These are phyloP conservation scores for Marmota flaviventris DNA, from an alignment of 2,113 vertebrate species.

Conservation along the genomic window DNA sequence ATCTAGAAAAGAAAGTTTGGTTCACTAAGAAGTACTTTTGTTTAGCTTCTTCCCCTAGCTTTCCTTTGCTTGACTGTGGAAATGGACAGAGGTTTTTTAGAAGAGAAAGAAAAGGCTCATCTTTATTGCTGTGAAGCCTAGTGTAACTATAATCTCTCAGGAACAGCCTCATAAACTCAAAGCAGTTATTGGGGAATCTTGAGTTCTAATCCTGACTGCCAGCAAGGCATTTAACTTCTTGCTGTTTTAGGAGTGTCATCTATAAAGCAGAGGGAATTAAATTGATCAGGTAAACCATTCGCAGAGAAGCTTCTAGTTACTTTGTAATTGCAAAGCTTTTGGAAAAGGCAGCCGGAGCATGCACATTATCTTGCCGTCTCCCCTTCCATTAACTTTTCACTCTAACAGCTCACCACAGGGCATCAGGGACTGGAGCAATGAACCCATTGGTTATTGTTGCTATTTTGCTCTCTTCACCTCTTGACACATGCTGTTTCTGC, in stretches of 20 bases:
- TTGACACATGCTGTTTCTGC: conserved; percentile 10
- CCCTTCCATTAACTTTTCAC: conserved; percentile 62
- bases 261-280: conserved; percentile 35
- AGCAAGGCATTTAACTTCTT: conserved; percentile 38
- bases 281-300: conserved; percentile 32
- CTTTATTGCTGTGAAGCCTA: conserved; percentile 4
- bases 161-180: not conserved
- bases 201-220: conserved; percentile 42
- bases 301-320: conserved; percentile 25
- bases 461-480: conserved; percentile 54
- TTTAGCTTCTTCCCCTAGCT: not conserved
- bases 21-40: not conserved
- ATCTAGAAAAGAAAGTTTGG: conserved; percentile 36
- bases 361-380: conserved; percentile 33
- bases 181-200: conserved; percentile 25
- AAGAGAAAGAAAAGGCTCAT: conserved; percentile 19
- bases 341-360: not conserved
- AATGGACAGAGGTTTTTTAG: conserved; percentile 32
- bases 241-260: conserved; percentile 9
- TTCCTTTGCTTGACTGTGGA: not conserved
- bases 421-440: not conserved
- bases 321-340: conserved; percentile 38
- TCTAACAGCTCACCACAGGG: conserved; percentile 43
- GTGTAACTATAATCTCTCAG: not conserved
- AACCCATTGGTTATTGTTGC: conserved; percentile 55